Base-by-base conservation (phyloP, 2,888 invertebrate genomes). In the Platycheirus albimanus region DNA sequence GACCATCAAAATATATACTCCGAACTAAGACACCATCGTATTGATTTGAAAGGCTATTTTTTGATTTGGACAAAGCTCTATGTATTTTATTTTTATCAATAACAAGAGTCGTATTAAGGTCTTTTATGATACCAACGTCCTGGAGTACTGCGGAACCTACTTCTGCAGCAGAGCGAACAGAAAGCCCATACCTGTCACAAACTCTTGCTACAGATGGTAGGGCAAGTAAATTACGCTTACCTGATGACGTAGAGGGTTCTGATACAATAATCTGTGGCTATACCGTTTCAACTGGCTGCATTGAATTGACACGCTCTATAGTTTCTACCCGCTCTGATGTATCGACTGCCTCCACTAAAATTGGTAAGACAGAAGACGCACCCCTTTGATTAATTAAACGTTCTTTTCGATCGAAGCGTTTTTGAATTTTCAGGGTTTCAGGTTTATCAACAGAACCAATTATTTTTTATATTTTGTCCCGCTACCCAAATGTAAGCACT, bases 131-230 rank as follows among this genome's bases (percentile, higher is more conserved):
- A n/a, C n/a, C n/a, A n/a, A n/a, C n/a, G n/a, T n/a, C n/a, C n/a
- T n/a, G n/a, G 20, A 61, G 17, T 17, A 33, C 45, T 17, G 17
- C 30, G 2, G 30, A 33, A 19, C n/a, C 30, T 17, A 45, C 45
- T 7, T 30, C 30, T 33, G 45, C 30, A 63, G 19, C 30, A 61
- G 61, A 47, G n/a, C 30, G 45, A 10, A 45, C 30, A 15, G 61
- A 61, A 45, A 30, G 45, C 19, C 30, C 61, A 47, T 61, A 33
- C 11, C 61, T 3, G 11, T 45, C 45, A 45, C 30, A 61, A 33
- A 61, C 49, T 38, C 36, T 49, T 49, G 36, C 24, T 15, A 24
- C 49, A 1, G 38, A 38, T 51, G 49, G 51, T 2, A 51, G 13
- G 11, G 28, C 6, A 51, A 28, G 28, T 6, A 28, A 15, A 28